Evolutionary conservation across 2,797 vertebrate species (phyloP).

Genomic region (Chiroxiphia lanceolata): DNA sequence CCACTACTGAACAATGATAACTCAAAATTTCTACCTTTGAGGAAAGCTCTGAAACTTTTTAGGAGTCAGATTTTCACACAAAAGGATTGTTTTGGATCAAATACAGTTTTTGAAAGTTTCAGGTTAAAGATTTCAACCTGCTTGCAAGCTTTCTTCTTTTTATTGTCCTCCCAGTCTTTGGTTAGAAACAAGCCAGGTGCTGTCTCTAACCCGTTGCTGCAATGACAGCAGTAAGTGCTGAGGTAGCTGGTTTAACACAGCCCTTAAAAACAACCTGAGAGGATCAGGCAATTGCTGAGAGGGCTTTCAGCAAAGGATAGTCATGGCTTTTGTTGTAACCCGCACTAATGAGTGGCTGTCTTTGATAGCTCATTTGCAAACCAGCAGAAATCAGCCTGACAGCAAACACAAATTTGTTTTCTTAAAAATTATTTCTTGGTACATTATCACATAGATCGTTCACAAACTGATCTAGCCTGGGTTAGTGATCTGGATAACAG

Average conservation of each 20-base stretch:
- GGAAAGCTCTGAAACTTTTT: neutral
- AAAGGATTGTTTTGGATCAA: neutral
- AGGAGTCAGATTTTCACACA: neutral
- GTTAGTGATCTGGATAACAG: neutral
- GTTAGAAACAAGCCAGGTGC: neutral
- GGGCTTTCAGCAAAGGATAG: neutral
- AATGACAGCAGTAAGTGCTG: neutral
- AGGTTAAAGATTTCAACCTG: neutral
- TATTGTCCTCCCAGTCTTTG: neutral
- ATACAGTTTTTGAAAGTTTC: neutral
- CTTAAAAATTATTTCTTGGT: neutral
- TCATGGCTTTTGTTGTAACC: neutral
- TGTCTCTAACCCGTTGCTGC: neutral
- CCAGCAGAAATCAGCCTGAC: neutral
- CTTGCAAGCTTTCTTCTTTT: neutral
- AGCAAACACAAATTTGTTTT: neutral
- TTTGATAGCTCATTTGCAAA: neutral
- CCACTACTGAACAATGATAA: neutral
- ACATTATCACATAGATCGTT: neutral
- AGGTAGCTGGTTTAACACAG: neutral
- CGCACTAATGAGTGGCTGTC: neutral
- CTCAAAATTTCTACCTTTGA: neutral
- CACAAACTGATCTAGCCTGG: neutral
- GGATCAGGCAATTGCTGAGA: neutral
- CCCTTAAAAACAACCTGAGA: neutral